Conservation (phyloP, 1,140 invertebrate genomes). For the Bombus waltoni region DNA sequence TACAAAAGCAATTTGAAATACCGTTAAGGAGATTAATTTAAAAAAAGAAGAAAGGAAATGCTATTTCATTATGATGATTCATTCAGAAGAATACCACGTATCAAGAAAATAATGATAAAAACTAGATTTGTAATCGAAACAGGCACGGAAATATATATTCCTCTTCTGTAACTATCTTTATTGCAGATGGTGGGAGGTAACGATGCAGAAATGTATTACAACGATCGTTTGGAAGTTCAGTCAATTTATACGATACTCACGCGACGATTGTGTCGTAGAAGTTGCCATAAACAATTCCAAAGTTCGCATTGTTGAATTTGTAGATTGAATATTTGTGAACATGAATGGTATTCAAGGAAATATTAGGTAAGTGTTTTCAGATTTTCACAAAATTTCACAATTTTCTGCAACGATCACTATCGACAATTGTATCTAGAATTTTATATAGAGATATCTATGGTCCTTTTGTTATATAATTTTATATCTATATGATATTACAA, state of each 20-base stretch:
- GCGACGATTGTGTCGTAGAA: neutral
- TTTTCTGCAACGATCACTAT: neutral
- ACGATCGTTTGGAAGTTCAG: neutral
- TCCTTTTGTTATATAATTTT: neutral
- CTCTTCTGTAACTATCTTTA: neutral
- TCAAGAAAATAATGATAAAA: fast-evolving
- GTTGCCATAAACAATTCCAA: too few relatives aligned
- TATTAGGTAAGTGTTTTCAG: neutral
- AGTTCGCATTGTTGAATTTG: neutral
- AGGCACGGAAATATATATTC: neutral
- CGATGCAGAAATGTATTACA: too few relatives aligned
- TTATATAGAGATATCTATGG: neutral
- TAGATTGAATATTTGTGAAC: neutral
- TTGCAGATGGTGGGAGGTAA: constrained; percentile 22
- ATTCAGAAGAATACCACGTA: neutral
- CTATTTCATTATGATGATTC: neutral
- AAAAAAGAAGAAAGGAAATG: fast-evolving
- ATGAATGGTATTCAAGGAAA: neutral
- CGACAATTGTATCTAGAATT: neutral
- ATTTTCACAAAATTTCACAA: too few relatives aligned
- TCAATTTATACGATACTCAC: neutral
- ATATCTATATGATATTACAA: neutral
- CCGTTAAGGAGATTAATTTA: neutral
- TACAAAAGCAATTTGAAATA: too few relatives aligned
- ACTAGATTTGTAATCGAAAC: too few relatives aligned